Evolutionary conservation across 2,888 invertebrate species (phyloP).

Genomic region (Dioctria rufipes): DNA sequence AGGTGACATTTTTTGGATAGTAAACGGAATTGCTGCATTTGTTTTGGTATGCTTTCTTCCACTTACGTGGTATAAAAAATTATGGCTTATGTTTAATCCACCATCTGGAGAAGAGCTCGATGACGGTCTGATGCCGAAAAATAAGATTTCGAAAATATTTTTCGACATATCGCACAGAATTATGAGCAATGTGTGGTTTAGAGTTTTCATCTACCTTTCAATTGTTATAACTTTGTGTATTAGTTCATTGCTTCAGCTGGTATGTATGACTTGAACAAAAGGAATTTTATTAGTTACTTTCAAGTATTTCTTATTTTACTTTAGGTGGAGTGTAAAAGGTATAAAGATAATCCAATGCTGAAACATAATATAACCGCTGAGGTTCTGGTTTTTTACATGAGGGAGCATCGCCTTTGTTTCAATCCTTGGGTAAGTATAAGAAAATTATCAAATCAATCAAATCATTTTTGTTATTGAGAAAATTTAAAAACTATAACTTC

Average conservation of each 20-base stretch:
- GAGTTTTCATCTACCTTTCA: constrained; percentile 79
- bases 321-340: constrained; percentile 63
- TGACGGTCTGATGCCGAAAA: constrained; percentile 70
- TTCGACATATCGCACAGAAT: constrained; percentile 77
- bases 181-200: constrained; percentile 76
- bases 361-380: constrained; percentile 44
- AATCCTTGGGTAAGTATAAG: constrained; percentile 68
- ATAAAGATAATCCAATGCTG: constrained; percentile 42
- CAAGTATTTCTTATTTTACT: constrained; percentile 37
- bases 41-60: constrained; percentile 77
- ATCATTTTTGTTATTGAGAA: not conserved
- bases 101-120: constrained; percentile 60
- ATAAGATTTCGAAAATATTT: constrained; percentile 73
- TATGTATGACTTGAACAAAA: constrained; percentile 57
- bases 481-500: not conserved
- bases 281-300: not conserved
- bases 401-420: constrained; percentile 64
- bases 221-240: constrained; percentile 77
- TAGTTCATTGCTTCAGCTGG: constrained; percentile 79
- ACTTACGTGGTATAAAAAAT: constrained; percentile 83
- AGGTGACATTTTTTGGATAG: constrained; percentile 71
- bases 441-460: constrained; percentile 1
- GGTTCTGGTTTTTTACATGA: constrained; percentile 52
- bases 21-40: constrained; percentile 70
- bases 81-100: constrained; percentile 74